phyloP scores from a whole-genome alignment of 2,113 vertebrate genomes.

The Cinclus mexicanus region DNA sequence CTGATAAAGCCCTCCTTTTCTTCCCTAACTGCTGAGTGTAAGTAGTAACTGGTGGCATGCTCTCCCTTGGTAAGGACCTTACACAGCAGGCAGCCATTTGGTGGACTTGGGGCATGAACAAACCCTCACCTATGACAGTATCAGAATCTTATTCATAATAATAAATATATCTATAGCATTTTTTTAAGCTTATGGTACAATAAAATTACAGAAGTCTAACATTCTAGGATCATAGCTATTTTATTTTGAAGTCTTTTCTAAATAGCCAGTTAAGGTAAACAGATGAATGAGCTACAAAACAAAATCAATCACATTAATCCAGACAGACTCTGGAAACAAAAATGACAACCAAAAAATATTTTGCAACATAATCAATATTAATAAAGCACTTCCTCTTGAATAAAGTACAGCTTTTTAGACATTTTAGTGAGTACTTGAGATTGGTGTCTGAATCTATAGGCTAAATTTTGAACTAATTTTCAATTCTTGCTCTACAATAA shows the following conservation, averaged over 20 bases:
- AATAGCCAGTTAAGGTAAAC: neutral
- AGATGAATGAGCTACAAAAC: neutral
- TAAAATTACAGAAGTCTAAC: neutral
- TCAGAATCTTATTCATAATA: neutral
- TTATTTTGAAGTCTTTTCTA: neutral
- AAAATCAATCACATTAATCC: neutral
- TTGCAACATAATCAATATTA: neutral
- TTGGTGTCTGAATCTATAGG: neutral
- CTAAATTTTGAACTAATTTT: neutral
- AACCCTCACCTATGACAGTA: neutral
- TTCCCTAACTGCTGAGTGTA: neutral
- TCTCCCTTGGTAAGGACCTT: neutral
- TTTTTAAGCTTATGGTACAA: neutral
- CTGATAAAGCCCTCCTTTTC: neutral
- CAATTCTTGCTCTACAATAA: neutral
- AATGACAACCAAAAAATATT: neutral
- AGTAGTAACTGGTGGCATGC: neutral
- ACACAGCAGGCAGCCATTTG: neutral
- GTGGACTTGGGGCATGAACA: neutral
- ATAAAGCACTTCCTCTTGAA: neutral
- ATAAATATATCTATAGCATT: neutral
- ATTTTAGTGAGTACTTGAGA: neutral
- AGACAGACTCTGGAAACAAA: neutral
- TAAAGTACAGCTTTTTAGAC: neutral
- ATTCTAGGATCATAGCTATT: neutral